A percentile compares a stretch with the other conserved stretches of the same genome.
phyloP scores from a whole-genome alignment of 2,113 vertebrate species.

The Brachionichthys hirsutus region DNA sequence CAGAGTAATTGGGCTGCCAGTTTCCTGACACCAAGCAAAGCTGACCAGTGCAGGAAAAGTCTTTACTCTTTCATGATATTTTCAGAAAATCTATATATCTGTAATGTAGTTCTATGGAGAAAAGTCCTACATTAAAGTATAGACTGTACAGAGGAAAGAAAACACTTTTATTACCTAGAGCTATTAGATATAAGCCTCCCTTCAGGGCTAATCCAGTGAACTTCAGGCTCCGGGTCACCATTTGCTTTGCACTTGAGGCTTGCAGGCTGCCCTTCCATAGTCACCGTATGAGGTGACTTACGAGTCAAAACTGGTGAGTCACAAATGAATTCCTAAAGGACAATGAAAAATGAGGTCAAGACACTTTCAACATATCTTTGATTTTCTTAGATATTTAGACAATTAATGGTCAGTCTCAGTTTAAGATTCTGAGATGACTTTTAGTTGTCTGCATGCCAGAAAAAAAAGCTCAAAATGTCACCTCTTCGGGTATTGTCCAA shows the following conservation, averaged over 20 bases:
- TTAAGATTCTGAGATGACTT: background rate
- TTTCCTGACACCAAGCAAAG: conserved; percentile 1
- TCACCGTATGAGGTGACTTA: conserved; percentile 74
- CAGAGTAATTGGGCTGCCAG: background rate
- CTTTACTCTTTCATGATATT: no score
- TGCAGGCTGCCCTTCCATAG: conserved; percentile 79
- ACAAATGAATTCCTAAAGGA: conserved; percentile 85
- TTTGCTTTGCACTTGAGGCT: conserved; percentile 93
- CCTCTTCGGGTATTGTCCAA: conserved; percentile 93
- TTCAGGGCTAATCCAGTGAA: conserved; percentile 92
- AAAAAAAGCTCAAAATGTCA: conserved; percentile 12
- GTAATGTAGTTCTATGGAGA: no score
- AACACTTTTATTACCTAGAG: conserved; percentile 51
- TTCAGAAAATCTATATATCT: no score
- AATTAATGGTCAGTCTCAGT: no score
- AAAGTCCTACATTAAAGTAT: no score
- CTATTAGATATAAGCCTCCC: conserved; percentile 89
- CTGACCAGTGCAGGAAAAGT: no score
- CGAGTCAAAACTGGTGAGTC: conserved; percentile 93
- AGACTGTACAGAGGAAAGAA: no score
- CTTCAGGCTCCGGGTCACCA: conserved; percentile 90
- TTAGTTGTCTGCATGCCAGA: background rate
- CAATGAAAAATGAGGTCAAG: conserved; percentile 6
- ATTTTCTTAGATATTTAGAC: background rate
- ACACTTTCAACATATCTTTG: background rate